Conservation (phyloP, 2,797 vertebrate genomes). For the Esox masquinongy region DNA sequence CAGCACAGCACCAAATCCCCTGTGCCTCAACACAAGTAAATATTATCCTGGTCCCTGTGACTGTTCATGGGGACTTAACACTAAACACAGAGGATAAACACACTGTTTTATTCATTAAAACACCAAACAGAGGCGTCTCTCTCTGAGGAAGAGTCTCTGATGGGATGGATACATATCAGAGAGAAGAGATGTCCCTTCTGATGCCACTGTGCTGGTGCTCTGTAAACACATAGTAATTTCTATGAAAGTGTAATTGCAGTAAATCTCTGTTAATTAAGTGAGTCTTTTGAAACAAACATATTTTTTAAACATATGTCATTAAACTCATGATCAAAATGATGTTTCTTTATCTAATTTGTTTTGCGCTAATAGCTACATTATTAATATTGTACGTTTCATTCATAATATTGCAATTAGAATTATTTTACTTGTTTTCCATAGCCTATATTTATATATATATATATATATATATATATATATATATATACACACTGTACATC, state of each 20-base stretch:
- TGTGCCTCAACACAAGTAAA: constrained; percentile 71
- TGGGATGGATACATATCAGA: constrained; percentile 74
- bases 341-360: not conserved
- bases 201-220: constrained; percentile 39
- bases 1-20: constrained; percentile 71
- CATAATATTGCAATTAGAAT: not conserved
- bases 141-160: constrained; percentile 54
- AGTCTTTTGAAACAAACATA: not conserved
- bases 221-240: constrained; percentile 34
- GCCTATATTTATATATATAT: not conserved
- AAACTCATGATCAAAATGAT: not conserved
- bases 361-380: not conserved
- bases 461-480: not conserved
- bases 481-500: not conserved
- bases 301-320: not conserved
- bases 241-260: constrained; percentile 9
- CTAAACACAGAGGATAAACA: constrained; percentile 77
- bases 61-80: constrained; percentile 74
- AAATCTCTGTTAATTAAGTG: not conserved
- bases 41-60: constrained; percentile 75
- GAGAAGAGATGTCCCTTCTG: constrained; percentile 66
- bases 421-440: not conserved
- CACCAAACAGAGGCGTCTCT: constrained; percentile 61
- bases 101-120: constrained; percentile 82
- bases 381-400: not conserved